Evolutionary conservation across 2,113 vertebrate genomes (phyloP).

Genomic region (Hylia prasina): DNA sequence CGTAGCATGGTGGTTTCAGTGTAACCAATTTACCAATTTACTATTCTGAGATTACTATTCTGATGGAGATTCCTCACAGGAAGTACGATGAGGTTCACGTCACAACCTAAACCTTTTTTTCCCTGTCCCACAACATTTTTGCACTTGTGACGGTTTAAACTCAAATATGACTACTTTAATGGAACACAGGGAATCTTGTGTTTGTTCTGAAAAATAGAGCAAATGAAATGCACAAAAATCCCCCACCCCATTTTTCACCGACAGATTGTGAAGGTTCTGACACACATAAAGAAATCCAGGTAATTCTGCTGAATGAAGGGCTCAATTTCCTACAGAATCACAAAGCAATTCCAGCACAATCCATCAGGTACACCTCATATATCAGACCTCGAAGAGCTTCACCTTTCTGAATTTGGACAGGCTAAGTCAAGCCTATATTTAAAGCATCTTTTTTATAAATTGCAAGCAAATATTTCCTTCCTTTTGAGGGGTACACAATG

Average conservation of each 20-base stretch:
- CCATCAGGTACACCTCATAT: background rate
- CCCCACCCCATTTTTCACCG: background rate
- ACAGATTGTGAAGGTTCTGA: background rate
- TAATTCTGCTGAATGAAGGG: background rate
- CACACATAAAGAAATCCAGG: background rate
- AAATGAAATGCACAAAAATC: background rate
- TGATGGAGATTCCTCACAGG: background rate
- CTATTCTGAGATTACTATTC: background rate
- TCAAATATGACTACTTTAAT: background rate
- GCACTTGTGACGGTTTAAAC: background rate
- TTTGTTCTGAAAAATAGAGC: background rate
- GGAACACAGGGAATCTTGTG: background rate
- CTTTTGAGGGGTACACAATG: background rate
- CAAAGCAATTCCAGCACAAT: background rate
- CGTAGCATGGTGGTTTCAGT: background rate
- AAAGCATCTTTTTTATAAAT: background rate
- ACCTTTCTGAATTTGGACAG: background rate
- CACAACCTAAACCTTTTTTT: background rate
- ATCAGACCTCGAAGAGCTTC: background rate
- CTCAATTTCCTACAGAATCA: background rate
- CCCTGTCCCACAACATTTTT: background rate
- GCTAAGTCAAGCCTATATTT: background rate
- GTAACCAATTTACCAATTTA: background rate
- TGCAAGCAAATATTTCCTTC: background rate
- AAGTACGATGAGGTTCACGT: background rate